phyloP scores from a whole-genome alignment of 1,140 invertebrate genomes.

The Zaprionus tsacasi region DNA sequence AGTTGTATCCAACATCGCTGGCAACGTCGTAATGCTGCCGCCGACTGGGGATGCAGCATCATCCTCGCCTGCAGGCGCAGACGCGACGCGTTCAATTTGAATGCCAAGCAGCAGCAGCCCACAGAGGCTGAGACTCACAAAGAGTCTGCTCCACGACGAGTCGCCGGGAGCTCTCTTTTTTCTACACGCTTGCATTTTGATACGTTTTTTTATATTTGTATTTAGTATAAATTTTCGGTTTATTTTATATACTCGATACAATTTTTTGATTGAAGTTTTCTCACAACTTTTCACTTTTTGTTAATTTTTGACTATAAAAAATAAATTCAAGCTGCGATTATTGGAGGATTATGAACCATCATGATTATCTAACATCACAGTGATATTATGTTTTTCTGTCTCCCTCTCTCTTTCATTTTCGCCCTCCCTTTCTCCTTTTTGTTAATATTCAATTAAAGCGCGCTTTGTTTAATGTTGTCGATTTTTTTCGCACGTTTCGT shows the following conservation, averaged over 20 bases:
- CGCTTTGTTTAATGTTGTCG: slow-evolving; percentile 32
- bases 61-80: slow-evolving; percentile 78
- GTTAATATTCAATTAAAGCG: slow-evolving; percentile 28
- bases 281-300: slow-evolving; percentile 74
- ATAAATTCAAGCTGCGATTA: slow-evolving; percentile 43
- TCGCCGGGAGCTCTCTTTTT: slow-evolving; percentile 70
- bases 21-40: slow-evolving; percentile 30
- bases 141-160: slow-evolving; percentile 57
- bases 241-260: slow-evolving; percentile 14
- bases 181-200: slow-evolving; percentile 72
- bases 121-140: slow-evolving; percentile 57
- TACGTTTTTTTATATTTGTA: slow-evolving; percentile 23
- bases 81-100: slow-evolving; percentile 75
- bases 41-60: slow-evolving; percentile 40
- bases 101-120: slow-evolving; percentile 76
- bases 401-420: not conserved
- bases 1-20: slow-evolving; percentile 60
- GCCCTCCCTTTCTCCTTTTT: slow-evolving; percentile 12
- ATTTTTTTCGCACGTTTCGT: slow-evolving; percentile 48
- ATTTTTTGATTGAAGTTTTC: slow-evolving; percentile 48
- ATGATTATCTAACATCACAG: slow-evolving; percentile 43
- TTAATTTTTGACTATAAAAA: slow-evolving; percentile 54
- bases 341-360: slow-evolving; percentile 26
- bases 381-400: slow-evolving; percentile 26
- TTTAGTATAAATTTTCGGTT: slow-evolving; percentile 19